Evolutionary conservation across 53 echinoderm and acorn worm species (phyloP).

Genomic region (Hippasteria phrygiana): DNA sequence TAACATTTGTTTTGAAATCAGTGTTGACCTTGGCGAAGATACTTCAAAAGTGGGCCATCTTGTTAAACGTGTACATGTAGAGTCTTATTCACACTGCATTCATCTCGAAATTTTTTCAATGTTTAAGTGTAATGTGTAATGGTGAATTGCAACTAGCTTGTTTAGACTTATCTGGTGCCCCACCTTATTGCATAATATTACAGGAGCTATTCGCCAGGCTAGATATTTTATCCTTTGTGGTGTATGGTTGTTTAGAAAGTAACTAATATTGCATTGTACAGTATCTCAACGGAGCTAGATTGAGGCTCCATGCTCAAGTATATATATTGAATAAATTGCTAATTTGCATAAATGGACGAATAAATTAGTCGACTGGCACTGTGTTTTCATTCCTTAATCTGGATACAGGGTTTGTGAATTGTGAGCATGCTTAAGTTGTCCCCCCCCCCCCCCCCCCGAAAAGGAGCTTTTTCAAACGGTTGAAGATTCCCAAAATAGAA

Average conservation of each 20-base stretch:
- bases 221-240: not conserved
- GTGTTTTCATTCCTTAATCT: not conserved
- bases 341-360: conserved; percentile 45
- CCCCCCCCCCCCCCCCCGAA: not conserved
- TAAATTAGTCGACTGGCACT: not conserved
- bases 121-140: too few relatives aligned
- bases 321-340: conserved; percentile 66
- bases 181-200: not conserved
- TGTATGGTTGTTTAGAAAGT: conserved; percentile 2
- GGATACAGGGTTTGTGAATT: not conserved
- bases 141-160: too few relatives aligned
- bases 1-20: too few relatives aligned
- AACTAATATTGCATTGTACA: conserved; percentile 23
- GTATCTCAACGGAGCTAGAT: not conserved
- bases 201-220: not conserved
- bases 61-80: too few relatives aligned
- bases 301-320: conserved; percentile 15
- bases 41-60: too few relatives aligned
- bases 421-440: too few relatives aligned
- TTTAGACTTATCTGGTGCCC: too few relatives aligned
- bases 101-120: too few relatives aligned
- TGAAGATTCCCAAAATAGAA: too few relatives aligned
- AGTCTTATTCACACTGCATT: too few relatives aligned
- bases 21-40: too few relatives aligned
- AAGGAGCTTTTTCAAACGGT: not conserved